A percentile compares a stretch with the other conserved stretches of the same genome.
Conservation (phyloP, 2,113 vertebrate genomes). For the Machaerirhynchus nigripectus region DNA sequence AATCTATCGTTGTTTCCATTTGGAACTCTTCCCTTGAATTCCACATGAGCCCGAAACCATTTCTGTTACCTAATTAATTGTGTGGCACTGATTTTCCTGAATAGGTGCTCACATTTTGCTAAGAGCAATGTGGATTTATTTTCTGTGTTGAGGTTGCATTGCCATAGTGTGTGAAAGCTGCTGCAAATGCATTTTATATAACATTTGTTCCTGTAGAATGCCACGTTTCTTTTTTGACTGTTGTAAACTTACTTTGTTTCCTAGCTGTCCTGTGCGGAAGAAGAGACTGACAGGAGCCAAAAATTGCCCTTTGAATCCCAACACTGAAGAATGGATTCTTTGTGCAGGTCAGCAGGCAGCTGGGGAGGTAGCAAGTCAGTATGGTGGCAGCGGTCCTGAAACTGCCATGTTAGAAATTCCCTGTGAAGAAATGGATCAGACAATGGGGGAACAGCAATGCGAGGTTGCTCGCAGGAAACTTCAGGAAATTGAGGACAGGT, state of each 20-base stretch:
- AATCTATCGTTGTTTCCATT: not conserved
- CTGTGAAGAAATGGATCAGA: slow-evolving; percentile 80
- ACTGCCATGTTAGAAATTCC: slow-evolving; percentile 65
- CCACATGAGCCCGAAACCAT: not conserved
- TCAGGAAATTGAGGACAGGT: slow-evolving; percentile 81
- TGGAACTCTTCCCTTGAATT: not conserved
- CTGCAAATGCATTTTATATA: not conserved
- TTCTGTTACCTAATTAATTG: not conserved
- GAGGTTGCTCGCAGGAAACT: slow-evolving; percentile 76
- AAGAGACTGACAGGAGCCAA: slow-evolving; percentile 69
- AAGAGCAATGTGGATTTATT: not conserved
- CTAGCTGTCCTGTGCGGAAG: slow-evolving; percentile 74
- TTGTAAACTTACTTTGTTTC: slow-evolving; percentile 1
- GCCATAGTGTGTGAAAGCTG: not conserved
- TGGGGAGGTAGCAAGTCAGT: slow-evolving; percentile 61
- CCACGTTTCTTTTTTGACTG: not conserved
- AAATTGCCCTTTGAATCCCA: slow-evolving; percentile 55
- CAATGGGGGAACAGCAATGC: slow-evolving; percentile 71
- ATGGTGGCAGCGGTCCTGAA: slow-evolving; percentile 47
- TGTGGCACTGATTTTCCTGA: not conserved
- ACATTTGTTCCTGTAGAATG: not conserved
- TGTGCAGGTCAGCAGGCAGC: slow-evolving; percentile 68
- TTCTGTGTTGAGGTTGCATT: not conserved
- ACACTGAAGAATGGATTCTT: slow-evolving; percentile 66
- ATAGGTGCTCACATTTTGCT: not conserved